Percentiles rank a stretch among this genome's conserved stretches.
phyloP scores from a whole-genome alignment of 2,797 vertebrate species.

The Sciurus vulgaris region DNA sequence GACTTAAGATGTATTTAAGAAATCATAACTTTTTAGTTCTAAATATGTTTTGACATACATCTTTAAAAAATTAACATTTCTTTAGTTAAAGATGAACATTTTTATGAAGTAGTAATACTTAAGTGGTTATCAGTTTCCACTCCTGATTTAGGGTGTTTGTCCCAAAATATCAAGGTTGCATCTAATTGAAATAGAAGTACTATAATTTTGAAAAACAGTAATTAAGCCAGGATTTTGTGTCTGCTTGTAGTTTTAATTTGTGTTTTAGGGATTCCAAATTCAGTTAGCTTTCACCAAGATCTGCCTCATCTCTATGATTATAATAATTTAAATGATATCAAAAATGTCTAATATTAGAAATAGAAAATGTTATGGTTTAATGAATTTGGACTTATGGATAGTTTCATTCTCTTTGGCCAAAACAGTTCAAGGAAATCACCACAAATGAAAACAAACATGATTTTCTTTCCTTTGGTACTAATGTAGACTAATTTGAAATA shows the following conservation, averaged over 20 bases:
- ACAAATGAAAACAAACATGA: background rate
- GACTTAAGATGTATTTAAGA: background rate
- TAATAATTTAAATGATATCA: background rate
- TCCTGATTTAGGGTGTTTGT: background rate
- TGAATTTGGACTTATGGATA: background rate
- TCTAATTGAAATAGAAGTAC: background rate
- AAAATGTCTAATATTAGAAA: background rate
- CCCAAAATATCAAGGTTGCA: background rate
- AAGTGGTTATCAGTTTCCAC: background rate
- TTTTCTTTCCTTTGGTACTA: background rate
- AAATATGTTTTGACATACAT: constrained; percentile 11
- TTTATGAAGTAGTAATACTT: background rate
- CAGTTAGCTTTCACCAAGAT: background rate
- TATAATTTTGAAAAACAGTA: background rate
- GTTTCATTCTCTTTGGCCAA: background rate
- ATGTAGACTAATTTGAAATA: background rate
- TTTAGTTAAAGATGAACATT: constrained; percentile 2
- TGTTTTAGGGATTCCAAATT: background rate
- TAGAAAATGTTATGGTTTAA: background rate
- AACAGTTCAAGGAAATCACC: background rate
- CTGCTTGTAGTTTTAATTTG: background rate
- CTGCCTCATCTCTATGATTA: background rate
- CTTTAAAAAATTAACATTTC: background rate
- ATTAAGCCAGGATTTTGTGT: background rate
- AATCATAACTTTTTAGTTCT: background rate